Base-by-base conservation (phyloP, 2,888 invertebrate genomes). In the Heliothis peltigera region DNA sequence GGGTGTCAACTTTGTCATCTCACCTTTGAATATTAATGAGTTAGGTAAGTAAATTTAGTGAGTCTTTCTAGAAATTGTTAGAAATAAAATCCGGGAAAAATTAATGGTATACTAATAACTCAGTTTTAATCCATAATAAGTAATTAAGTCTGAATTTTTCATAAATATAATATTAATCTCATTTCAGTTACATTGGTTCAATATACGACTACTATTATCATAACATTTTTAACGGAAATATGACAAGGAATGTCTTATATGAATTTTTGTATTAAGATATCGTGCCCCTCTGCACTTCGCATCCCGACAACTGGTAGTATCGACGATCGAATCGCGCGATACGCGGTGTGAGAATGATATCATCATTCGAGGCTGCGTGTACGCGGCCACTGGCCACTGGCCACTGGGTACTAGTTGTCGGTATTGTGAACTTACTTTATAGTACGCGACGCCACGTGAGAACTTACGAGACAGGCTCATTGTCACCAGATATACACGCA, bases 271-370 rank as follows among this genome's bases (percentile, higher is more conserved):
- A 87, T 89, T 89, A 87, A 87, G 87, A 88, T 87, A 85, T 86
- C 80, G 77, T 83, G 84, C 84, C 79, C 81, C 39, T 39, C n/a
- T n/a, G 39, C 39, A 39, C 39, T 70, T 78, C 68, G 79, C 80
- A 80, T 85, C 82, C 80, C 82, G 80, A 80, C 79, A 81, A 77
- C 76, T 81, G 80, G 74, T 75, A 77, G 73, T 90, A 90, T 90
- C 90, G 77, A 72, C 77, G 90, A 92, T 92, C 82, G 74, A 86
- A 92, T 92, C 91, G 81, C 71, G 63, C 72, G 92, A 92, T 92
- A 91, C 79, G 83, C 64, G 70, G 65, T 55, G 80, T 77, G 83
- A 74, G 80, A 79, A 86, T 86, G 89, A 90, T 90, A 89, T 86
- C 85, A 88, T 89, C 88, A 88, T 85, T 79, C 74, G 55, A 55